Evolutionary conservation across 2,888 invertebrate genomes (phyloP).

Genomic region (Iselma pallidipennis): DNA sequence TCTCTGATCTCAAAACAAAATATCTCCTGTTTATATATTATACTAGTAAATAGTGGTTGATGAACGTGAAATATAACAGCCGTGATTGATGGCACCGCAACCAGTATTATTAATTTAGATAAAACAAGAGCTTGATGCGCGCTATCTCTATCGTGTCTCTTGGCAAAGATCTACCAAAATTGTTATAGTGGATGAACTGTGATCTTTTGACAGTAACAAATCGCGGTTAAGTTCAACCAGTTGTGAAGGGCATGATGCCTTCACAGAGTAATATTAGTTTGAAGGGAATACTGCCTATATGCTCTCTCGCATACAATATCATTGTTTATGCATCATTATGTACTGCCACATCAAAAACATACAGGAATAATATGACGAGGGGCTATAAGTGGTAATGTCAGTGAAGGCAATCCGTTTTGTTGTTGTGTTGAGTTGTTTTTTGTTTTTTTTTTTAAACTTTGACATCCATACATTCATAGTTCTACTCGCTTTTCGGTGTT

Average conservation of each 20-base stretch:
- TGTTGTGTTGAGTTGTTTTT: no score
- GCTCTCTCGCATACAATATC: conserved; percentile 24
- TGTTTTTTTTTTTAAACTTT: conserved; percentile 12
- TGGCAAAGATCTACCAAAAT: conserved; percentile 33
- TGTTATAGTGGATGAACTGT: conserved; percentile 42
- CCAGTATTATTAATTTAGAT: conserved; percentile 45
- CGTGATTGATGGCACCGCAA: conserved; percentile 40
- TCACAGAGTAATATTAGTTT: conserved; percentile 21
- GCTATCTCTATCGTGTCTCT: conserved; percentile 34
- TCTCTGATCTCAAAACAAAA: conserved; percentile 21
- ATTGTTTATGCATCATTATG: conserved; percentile 35
- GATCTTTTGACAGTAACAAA: conserved; percentile 43
- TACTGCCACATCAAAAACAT: conserved; percentile 16
- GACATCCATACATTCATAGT: conserved; percentile 32
- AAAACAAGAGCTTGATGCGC: conserved; percentile 33
- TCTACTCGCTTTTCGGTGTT: conserved; percentile 42
- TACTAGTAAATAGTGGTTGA: no score
- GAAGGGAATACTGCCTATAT: neutral
- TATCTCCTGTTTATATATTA: conserved; percentile 22
- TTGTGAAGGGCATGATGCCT: conserved; percentile 36
- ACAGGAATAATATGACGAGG: neutral
- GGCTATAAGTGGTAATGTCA: conserved; percentile 8
- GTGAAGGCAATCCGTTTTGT: conserved; percentile 22
- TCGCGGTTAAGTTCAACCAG: conserved; percentile 36
- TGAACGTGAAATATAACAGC: conserved; percentile 27